These are phyloP conservation scores for Malurus cyaneus DNA, from an alignment of 2,113 vertebrate species.

Conservation along the genomic window DNA sequence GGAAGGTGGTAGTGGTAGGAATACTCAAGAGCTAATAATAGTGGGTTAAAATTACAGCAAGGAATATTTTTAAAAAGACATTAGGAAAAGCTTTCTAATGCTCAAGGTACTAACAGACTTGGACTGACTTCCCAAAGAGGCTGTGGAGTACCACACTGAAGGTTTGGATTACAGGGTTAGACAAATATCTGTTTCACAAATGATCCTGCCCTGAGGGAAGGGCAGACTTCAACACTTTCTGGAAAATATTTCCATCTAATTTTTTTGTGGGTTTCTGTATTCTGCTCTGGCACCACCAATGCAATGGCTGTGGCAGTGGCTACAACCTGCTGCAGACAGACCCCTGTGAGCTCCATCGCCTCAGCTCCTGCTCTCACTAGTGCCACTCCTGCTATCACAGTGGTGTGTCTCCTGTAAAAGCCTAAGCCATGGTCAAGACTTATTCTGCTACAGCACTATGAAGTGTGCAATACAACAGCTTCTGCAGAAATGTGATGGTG, in stretches of 20 bases:
- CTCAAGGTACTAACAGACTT: background rate
- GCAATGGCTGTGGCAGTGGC: background rate
- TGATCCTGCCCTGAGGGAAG: background rate
- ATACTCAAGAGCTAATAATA: background rate
- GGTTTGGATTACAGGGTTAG: background rate
- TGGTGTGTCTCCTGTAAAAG: background rate
- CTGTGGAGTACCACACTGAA: background rate
- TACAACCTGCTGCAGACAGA: background rate
- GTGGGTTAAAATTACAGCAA: slow-evolving; percentile 1
- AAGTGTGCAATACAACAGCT: background rate
- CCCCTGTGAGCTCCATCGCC: fast-evolving
- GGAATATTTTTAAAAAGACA: background rate
- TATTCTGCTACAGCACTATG: background rate
- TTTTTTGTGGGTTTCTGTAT: background rate
- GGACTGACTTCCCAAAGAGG: background rate
- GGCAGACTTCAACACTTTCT: background rate
- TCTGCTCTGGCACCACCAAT: background rate
- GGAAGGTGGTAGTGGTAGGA: background rate
- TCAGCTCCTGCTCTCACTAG: background rate
- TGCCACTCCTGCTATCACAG: background rate
- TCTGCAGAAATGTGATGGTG: background rate
- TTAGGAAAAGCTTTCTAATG: background rate
- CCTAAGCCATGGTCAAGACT: background rate
- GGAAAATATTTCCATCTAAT: background rate
- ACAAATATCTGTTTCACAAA: background rate